A percentile compares a stretch with the other conserved stretches of the same genome.
These are phyloP conservation scores for Rhimphoctona megacephalus DNA, from an alignment of 2,888 invertebrate genomes.

Conservation along the genomic window DNA sequence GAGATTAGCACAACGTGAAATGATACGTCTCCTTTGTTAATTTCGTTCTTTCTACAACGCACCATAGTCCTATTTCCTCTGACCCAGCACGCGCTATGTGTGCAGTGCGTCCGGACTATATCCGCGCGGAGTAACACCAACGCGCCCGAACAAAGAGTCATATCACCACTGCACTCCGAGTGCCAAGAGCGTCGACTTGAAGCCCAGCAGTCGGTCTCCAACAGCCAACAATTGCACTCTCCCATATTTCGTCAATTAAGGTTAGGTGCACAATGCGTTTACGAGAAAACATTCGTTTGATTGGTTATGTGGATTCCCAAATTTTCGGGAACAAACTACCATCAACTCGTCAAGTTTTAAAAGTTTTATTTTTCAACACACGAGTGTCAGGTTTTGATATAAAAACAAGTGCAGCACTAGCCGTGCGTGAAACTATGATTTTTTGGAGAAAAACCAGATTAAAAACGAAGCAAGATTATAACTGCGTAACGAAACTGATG, in stretches of 20 bases:
- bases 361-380: slow-evolving; percentile 28
- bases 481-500: slow-evolving; percentile 24
- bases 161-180: neutral
- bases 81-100: too few species aligned
- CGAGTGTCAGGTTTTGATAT: slow-evolving; percentile 24
- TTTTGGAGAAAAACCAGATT: slow-evolving; percentile 22
- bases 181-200: slow-evolving; percentile 8
- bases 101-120: neutral
- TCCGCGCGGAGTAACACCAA: slow-evolving; percentile 26
- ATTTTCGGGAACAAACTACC: slow-evolving; percentile 29
- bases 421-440: slow-evolving; percentile 34
- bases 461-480: slow-evolving; percentile 28
- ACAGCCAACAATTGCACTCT: slow-evolving; percentile 13
- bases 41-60: slow-evolving; percentile 1
- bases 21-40: too few species aligned
- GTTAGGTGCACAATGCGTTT: slow-evolving; percentile 40
- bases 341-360: slow-evolving; percentile 21
- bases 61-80: neutral
- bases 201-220: neutral
- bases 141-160: slow-evolving; percentile 1
- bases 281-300: slow-evolving; percentile 41
- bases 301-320: slow-evolving; percentile 38
- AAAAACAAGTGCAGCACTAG: slow-evolving; percentile 30
- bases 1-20: too few species aligned
- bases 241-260: slow-evolving; percentile 30